Evolutionary conservation across 2,113 vertebrate genomes (phyloP).

Genomic region (Pao palembangensis): DNA sequence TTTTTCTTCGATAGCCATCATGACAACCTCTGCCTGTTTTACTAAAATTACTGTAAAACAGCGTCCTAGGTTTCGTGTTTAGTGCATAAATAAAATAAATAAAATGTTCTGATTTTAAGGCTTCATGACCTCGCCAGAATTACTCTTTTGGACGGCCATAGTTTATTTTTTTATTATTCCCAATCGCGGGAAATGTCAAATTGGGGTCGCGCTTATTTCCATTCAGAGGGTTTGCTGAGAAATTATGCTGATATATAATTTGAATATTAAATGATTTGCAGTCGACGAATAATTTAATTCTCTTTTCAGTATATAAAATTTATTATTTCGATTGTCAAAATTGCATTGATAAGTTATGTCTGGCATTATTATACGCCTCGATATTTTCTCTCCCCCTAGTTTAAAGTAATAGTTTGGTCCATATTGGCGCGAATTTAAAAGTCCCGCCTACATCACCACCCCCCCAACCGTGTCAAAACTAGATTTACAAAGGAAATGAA

Average conservation of each 20-base stretch:
- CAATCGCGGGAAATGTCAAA: constrained; percentile 44
- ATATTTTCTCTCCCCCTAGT: neutral
- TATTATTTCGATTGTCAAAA: too few relatives aligned
- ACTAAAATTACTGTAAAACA: too few relatives aligned
- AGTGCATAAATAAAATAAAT: too few relatives aligned
- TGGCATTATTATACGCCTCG: fast-evolving
- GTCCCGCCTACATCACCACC: constrained; percentile 16
- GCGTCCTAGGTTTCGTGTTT: too few relatives aligned
- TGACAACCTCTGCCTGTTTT: too few relatives aligned
- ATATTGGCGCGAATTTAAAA: constrained; percentile 55
- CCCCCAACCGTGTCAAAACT: fast-evolving
- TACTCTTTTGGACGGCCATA: too few relatives aligned
- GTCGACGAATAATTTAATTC: too few relatives aligned
- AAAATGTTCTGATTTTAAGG: too few relatives aligned
- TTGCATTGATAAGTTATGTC: neutral
- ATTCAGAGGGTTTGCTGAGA: neutral
- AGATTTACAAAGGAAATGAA: neutral
- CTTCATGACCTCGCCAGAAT: too few relatives aligned
- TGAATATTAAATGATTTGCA: neutral
- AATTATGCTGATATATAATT: neutral
- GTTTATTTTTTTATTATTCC: too few relatives aligned
- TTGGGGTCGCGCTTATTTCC: neutral
- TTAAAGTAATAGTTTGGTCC: constrained; percentile 33
- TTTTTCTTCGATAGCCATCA: too few relatives aligned
- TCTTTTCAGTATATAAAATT: fast-evolving